phyloP scores from a whole-genome alignment of 2,888 invertebrate genomes.

The Smittia aterrima region DNA sequence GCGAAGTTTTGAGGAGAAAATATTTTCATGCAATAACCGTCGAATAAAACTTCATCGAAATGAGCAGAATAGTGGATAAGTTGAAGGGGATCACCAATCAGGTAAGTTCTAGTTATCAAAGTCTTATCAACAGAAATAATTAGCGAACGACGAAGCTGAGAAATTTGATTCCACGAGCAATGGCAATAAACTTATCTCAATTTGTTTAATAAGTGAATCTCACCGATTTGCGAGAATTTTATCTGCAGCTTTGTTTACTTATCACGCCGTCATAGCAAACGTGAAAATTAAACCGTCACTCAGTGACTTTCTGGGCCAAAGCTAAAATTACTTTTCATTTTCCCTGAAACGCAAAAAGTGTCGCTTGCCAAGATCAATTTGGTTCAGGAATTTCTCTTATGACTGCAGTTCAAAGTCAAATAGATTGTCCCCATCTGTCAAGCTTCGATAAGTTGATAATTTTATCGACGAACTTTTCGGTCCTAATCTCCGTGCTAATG shows the following conservation, averaged over 20 bases:
- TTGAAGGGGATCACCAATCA: constrained; percentile 29
- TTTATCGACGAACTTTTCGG: no score
- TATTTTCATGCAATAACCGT: neutral
- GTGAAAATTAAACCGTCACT: neutral
- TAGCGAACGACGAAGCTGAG: no score
- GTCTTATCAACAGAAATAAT: neutral
- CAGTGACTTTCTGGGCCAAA: neutral
- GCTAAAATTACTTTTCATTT: neutral
- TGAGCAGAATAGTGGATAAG: constrained; percentile 35
- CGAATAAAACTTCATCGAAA: no score
- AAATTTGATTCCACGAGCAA: no score
- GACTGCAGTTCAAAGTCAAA: neutral
- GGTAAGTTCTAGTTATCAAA: neutral
- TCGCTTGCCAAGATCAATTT: neutral
- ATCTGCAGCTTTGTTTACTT: no score
- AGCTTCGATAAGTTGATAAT: neutral
- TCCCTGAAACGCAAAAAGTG: neutral
- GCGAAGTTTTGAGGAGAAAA: neutral
- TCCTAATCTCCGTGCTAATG: no score
- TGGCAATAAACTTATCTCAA: no score
- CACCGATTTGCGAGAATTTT: no score
- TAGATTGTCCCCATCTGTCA: neutral
- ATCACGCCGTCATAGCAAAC: neutral
- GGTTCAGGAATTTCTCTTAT: neutral
- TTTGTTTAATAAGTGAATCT: no score